These are phyloP conservation scores for Hylaeus anthracinus DNA, from an alignment of 1,140 invertebrate species.

Conservation along the genomic window DNA sequence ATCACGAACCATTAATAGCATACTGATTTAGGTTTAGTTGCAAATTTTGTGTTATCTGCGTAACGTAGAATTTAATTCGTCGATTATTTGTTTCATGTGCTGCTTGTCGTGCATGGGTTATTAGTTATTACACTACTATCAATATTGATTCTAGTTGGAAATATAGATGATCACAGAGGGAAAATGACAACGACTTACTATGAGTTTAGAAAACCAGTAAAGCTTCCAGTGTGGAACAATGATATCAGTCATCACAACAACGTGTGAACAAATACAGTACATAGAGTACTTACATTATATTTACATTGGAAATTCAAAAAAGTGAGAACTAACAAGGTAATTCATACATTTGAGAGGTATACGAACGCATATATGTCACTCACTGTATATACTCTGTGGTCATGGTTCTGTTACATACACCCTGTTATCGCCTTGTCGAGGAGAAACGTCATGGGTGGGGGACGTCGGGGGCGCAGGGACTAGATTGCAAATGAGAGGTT, in stretches of 20 bases:
- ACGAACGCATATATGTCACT: no score
- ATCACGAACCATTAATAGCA: conserved; percentile 31
- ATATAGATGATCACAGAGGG: no score
- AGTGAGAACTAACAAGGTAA: no score
- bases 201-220: no score
- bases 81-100: background rate
- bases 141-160: background rate
- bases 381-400: background rate
- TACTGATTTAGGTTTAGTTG: conserved; percentile 30
- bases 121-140: background rate
- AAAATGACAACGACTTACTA: no score
- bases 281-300: no score
- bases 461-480: conserved; percentile 29
- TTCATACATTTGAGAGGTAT: no score
- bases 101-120: background rate
- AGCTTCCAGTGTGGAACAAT: no score
- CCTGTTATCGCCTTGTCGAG: conserved; percentile 1
- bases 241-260: no score
- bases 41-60: conserved; percentile 28
- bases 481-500: conserved; percentile 75
- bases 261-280: no score
- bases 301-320: no score
- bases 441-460: conserved; percentile 18
- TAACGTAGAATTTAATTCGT: conserved; percentile 24
- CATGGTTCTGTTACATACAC: background rate